Percentiles rank a stretch among this genome's conserved stretches.
Conservation (phyloP, 2,888 invertebrate species). For the Quadroppia sp. region DNA sequence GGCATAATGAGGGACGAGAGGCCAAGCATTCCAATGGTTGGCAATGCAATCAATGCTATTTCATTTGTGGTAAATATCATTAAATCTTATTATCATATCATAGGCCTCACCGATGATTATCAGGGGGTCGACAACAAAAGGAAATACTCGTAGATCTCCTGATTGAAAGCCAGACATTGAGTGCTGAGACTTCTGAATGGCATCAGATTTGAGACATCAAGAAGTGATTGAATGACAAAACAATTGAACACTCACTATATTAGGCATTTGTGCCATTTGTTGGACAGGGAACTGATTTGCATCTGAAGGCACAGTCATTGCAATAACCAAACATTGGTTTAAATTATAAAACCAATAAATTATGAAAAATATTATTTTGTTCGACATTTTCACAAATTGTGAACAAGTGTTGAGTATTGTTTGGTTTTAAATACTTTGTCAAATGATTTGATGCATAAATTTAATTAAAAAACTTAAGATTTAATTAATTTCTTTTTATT, state of each 20-base stretch:
- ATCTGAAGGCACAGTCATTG: background rate
- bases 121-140: constrained; percentile 41
- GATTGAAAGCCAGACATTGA: background rate
- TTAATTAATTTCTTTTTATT: background rate
- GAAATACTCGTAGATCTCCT: constrained; percentile 32
- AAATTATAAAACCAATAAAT: background rate
- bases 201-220: background rate
- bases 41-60: constrained; percentile 41
- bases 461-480: constrained; percentile 18
- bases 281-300: background rate
- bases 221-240: background rate
- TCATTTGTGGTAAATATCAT: too few species aligned
- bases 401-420: background rate
- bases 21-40: constrained; percentile 39
- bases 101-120: constrained; percentile 38
- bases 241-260: background rate
- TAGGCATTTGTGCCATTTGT: background rate
- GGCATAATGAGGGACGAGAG: constrained; percentile 43
- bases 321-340: background rate
- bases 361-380: background rate
- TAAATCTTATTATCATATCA: background rate
- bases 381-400: background rate
- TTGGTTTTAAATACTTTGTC: constrained; percentile 24
- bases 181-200: background rate
- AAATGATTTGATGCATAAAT: constrained; percentile 27